These are phyloP conservation scores for Eutolmus rufibarbis DNA, from an alignment of 2,888 invertebrate genomes.

Conservation along the genomic window DNA sequence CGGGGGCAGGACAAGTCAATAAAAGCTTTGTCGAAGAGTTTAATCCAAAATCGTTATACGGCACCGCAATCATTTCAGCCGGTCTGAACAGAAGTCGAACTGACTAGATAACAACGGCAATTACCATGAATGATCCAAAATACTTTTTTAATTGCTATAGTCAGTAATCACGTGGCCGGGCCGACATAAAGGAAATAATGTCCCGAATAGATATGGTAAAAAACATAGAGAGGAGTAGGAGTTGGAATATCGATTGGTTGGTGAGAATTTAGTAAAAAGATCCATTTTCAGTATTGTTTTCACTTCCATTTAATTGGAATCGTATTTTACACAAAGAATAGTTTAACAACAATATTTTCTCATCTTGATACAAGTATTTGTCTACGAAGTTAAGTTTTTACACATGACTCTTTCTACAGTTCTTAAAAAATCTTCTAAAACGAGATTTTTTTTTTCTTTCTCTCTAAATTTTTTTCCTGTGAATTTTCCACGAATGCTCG, in stretches of 20 bases:
- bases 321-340: constrained; percentile 39
- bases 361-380: constrained; percentile 40
- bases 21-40: background rate
- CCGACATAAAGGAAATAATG: background rate
- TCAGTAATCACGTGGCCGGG: background rate
- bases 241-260: background rate
- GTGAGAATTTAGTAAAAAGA: background rate
- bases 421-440: constrained; percentile 45
- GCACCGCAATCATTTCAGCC: background rate
- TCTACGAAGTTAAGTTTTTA: constrained; percentile 28
- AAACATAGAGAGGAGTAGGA: background rate
- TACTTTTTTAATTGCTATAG: background rate
- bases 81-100: background rate
- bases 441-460: constrained; percentile 42
- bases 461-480: background rate
- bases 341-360: constrained; percentile 39
- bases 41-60: background rate
- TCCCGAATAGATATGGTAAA: background rate
- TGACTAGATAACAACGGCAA: background rate
- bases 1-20: background rate
- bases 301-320: constrained; percentile 37
- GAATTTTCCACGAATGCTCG: background rate
- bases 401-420: constrained; percentile 2
- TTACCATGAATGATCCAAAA: background rate
- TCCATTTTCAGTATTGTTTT: constrained; percentile 7